A percentile compares a stretch with the other conserved stretches of the same genome.
These are phyloP conservation scores for Poecilia velifera DNA, from an alignment of 2,797 vertebrate genomes.

Conservation along the genomic window DNA sequence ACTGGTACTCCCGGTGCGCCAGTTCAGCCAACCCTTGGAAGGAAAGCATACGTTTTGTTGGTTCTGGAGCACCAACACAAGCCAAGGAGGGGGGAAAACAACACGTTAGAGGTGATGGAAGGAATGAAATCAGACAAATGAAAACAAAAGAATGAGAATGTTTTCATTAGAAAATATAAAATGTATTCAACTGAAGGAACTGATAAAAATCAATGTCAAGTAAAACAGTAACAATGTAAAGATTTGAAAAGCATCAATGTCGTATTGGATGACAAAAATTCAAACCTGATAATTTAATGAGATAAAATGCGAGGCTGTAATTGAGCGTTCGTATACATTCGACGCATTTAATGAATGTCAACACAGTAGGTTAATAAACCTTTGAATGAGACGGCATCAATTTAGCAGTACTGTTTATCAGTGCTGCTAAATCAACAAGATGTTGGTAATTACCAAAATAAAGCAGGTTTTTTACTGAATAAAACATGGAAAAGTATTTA, in stretches of 20 bases:
- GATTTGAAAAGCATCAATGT: background rate
- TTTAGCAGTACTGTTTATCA: too few species aligned
- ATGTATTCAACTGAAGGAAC: slow-evolving; percentile 25
- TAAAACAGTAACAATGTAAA: background rate
- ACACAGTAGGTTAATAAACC: background rate
- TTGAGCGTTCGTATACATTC: background rate
- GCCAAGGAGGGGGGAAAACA: slow-evolving; percentile 87
- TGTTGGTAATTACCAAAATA: background rate
- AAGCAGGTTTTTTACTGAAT: background rate
- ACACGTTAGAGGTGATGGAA: slow-evolving; percentile 94
- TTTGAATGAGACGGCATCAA: background rate
- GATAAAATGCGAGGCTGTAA: background rate
- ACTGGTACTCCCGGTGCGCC: slow-evolving; percentile 99
- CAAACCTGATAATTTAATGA: background rate
- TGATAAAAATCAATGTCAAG: slow-evolving; percentile 12
- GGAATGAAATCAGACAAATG: slow-evolving; percentile 82
- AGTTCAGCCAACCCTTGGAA: slow-evolving; percentile 99
- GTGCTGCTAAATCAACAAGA: background rate
- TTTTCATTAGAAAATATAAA: slow-evolving; percentile 22
- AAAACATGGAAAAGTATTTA: background rate
- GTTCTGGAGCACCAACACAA: slow-evolving; percentile 99
- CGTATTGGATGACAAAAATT: background rate
- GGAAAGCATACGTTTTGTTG: slow-evolving; percentile 99
- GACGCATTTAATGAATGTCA: background rate
- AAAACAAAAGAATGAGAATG: slow-evolving; percentile 61